phyloP scores from a whole-genome alignment of 2,888 invertebrate genomes.

The Brachynemurus nebulosus region DNA sequence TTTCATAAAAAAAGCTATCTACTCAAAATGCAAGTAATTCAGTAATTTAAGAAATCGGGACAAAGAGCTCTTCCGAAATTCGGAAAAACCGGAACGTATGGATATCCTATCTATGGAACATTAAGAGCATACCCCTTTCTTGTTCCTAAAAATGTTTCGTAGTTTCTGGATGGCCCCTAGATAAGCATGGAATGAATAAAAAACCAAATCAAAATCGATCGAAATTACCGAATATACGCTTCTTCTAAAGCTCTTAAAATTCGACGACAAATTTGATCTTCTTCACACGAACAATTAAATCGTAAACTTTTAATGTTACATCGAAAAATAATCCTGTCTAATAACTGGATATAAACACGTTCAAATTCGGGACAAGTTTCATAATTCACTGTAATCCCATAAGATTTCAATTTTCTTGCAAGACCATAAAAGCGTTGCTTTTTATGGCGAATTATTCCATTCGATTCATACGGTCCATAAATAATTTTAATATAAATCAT shows the following conservation, averaged over 20 bases:
- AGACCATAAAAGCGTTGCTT: slow-evolving; percentile 25
- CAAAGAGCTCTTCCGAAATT: no score
- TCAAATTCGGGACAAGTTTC: slow-evolving; percentile 22
- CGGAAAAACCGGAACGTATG: no score
- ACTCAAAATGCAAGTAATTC: no score
- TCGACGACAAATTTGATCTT: slow-evolving; percentile 23
- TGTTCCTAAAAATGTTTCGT: no score
- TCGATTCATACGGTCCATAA: slow-evolving; percentile 26
- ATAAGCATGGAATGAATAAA: no score
- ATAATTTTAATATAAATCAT: not conserved
- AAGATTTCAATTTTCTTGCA: slow-evolving; percentile 17
- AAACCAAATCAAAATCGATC: no score
- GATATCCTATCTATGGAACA: no score
- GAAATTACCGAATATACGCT: slow-evolving; percentile 16
- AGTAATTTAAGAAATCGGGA: no score
- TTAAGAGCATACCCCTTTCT: no score
- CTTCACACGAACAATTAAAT: slow-evolving; percentile 24
- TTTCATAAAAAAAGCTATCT: no score
- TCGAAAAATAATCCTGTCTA: slow-evolving; percentile 23
- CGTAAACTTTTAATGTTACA: slow-evolving; percentile 25
- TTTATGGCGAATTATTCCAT: slow-evolving; percentile 26
- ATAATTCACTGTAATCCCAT: not conserved
- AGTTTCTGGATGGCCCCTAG: no score
- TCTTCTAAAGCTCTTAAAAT: slow-evolving; percentile 22
- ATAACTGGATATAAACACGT: slow-evolving; percentile 24